Base-by-base conservation (phyloP, 2,888 invertebrate genomes). In the Drosophila pseudotakahashii region DNA sequence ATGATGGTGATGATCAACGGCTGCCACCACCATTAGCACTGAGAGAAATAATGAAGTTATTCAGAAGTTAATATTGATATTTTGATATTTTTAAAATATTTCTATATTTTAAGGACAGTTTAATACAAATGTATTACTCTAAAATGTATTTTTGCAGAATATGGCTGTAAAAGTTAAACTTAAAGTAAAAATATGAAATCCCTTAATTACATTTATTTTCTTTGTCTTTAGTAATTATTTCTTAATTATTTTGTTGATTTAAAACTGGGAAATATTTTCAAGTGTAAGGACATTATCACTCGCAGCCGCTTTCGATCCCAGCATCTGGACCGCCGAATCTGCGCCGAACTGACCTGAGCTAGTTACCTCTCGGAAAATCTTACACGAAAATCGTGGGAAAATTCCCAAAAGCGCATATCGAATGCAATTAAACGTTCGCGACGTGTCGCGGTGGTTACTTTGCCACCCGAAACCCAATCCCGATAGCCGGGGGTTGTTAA, bases 321-420 rank as follows among this genome's bases (percentile, higher is more conserved):
- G 52, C 63, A 75, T 75, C 74, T 75, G 63, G 57, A 75, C 64
- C n/a, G n/a, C 63, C n/a, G 14, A 60, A 60, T 39, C 34, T 60
- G 26, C 41, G 41, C 10, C 9, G 16, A 50, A 63, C 60, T 63
- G 62, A 63, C 61, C 60, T 54, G 48, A 57, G 60, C 75, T 62
- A 71, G 60, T 71, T 74, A 72, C 69, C 69, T 76, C 61, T 34
- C 39, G 73, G 76, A 64, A 81, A 85, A 80, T 85, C 78, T 54
- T 68, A 42, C 63, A 82, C 70, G 77, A 81, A 89, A 89, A 83
- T 82, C 88, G 88, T 88, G 88, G 88, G 88, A 88, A 88, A 70
- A 82, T 71, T 79, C 84, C 76, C 82, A 84, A 83, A 88, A 88
- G 79, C 86, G 80, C 81, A 80, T 81, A 82, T 83, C 84, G 83